These are phyloP conservation scores for Blastomussa wellsi DNA, from an alignment of 92 coral and sea anemone genomes.

Conservation along the genomic window DNA sequence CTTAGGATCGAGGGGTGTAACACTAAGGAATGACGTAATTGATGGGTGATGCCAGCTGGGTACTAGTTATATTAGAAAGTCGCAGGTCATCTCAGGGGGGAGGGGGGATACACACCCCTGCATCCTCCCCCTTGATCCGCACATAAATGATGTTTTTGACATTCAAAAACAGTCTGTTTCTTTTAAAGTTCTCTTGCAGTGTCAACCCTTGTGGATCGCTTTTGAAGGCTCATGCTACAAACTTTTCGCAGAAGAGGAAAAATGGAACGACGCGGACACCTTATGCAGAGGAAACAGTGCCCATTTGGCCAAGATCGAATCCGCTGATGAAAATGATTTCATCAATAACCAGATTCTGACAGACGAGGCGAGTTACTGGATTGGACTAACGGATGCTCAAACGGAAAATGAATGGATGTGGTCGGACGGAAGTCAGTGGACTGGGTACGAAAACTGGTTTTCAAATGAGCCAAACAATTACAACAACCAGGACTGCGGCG, in stretches of 20 bases:
- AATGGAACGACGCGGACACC: background rate
- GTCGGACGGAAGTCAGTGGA: background rate
- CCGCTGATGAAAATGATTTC: conserved; percentile 5
- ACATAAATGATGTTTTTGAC: too few relatives aligned
- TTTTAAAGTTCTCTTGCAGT: too few relatives aligned
- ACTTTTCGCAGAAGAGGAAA: background rate
- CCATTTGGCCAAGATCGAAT: conserved; percentile 8
- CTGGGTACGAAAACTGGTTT: conserved; percentile 14
- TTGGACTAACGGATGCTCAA: conserved; percentile 14
- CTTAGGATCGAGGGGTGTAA: too few relatives aligned
- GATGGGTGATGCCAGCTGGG: too few relatives aligned
- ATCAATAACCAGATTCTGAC: background rate
- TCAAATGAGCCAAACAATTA: too few relatives aligned
- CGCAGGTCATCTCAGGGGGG: too few relatives aligned
- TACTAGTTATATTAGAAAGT: too few relatives aligned
- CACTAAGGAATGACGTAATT: too few relatives aligned
- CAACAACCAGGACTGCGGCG: too few relatives aligned
- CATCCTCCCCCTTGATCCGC: too few relatives aligned
- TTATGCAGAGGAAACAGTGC: background rate
- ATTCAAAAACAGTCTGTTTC: too few relatives aligned
- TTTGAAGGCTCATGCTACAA: background rate
- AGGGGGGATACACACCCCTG: too few relatives aligned
- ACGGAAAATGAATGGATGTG: conserved; percentile 6
- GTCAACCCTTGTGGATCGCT: background rate
- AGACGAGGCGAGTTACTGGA: background rate